Evolutionary conservation across 1,140 invertebrate species (phyloP), one percentile per base, ranked within the genome.

Genomic region (Ectropis grisescens): DNA sequence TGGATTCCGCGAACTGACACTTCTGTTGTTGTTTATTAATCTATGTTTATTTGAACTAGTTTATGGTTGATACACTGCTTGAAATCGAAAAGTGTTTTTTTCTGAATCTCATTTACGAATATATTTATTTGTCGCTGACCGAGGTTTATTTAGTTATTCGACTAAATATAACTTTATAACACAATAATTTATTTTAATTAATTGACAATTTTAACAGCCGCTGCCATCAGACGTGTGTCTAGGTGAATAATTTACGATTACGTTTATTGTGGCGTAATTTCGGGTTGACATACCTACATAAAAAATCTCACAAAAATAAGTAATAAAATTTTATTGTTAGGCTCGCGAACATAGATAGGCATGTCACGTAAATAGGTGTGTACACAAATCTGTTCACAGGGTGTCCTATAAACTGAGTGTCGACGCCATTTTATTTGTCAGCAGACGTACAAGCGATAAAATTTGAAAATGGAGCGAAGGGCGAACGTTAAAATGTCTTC

Each of bases 21-120:
- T 66, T 71, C 59, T 74, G 62, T 72, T 72, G 51, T 66, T 66
- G 60, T 71, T 72, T 66, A 70, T 59, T 68, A 70, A 57, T 74
- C 68, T 76, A 42, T 69, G 65, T 78, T 66, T 71, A 67, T 71
- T 35, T 58, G 64, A 52, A 50, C 64, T 54, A 64, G 56, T 70
- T 68, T 59, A 34, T 40, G 35, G 44, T 40, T 68, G 54, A 59
- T 56, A 48, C 44, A 51, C 41, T 65, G 50, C 62, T 72, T 69
- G 44, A 39, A 54, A 39, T 47, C 35, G 29, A 34, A 44, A 52
- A 60, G 45, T 19, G 16, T 52, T 46, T 39, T 44, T 49, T 47
- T 59, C 43, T 47, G 31, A 41, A 50, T 27, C 8, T 4, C n/a
- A 30, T 8, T 12, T 27, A 49, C 22, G 35, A 41, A 46, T 52